These are phyloP conservation scores for Muscicapa striata DNA, from an alignment of 2,797 vertebrate species.

Conservation along the genomic window DNA sequence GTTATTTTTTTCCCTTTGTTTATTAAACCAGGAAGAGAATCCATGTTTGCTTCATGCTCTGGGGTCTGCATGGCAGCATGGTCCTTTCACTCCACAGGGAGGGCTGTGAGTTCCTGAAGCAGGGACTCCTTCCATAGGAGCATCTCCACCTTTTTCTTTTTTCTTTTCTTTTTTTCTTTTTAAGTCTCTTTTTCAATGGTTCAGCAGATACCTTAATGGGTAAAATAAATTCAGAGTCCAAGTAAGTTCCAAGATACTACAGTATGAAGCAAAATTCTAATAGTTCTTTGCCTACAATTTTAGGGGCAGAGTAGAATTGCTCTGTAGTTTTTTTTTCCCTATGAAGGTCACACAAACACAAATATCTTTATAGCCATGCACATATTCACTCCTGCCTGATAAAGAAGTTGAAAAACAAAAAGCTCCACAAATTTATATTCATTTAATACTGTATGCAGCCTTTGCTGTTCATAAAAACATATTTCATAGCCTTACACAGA, in stretches of 20 bases:
- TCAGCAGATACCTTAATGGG: neutral
- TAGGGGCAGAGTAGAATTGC: neutral
- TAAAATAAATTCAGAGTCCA: neutral
- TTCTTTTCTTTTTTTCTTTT: rapidly evolving
- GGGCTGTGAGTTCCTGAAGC: neutral
- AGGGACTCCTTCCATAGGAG: neutral
- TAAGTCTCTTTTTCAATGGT: neutral
- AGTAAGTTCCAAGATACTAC: neutral
- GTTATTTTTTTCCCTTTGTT: neutral
- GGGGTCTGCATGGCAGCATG: neutral
- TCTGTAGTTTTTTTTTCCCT: neutral
- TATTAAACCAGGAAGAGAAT: neutral
- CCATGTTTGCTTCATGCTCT: no score
- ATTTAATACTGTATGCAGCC: neutral
- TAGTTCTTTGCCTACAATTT: neutral
- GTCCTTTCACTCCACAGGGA: neutral
- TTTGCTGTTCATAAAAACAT: neutral
- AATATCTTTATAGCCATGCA: neutral
- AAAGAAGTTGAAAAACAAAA: neutral
- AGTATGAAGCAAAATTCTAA: neutral
- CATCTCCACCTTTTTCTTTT: neutral
- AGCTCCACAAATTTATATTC: neutral
- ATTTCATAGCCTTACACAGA: neutral
- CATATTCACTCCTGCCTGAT: neutral
- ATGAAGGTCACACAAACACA: neutral